Evolutionary conservation across 2,888 invertebrate species (phyloP), one percentile per base, ranked within the genome.

Genomic region (Antitype chi): DNA sequence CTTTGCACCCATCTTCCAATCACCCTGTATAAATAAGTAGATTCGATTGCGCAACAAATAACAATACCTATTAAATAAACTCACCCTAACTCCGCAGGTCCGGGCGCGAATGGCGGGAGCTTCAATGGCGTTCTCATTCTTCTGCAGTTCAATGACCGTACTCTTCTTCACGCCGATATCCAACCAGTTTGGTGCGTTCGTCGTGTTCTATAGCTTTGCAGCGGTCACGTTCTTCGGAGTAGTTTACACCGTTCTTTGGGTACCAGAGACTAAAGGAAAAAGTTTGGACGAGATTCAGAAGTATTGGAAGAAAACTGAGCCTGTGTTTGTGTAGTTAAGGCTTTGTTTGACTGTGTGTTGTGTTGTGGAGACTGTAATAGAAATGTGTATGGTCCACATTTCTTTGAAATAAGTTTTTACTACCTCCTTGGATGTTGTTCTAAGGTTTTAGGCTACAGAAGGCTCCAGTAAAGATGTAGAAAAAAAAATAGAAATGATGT

Each of bases 211-310:
- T 84, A 90, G 90, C 0, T 97, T 96, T 87, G 92, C 94, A 0
- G 90, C 90, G 0, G 93, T 95, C 2, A 94, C 95, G 0, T 64
- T 95, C 0, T 88, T 92, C 13, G 94, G 96, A 0, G 92, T 93
- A 0, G 8, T 96, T 0, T 96, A 96, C 84, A 94, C 95, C 1
- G 77, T 95, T 2, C 81, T 95, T 0, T 94, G 92, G 85, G 95
- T 97, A 2, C 97, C 97, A 0, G 97, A 97, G 89, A 97, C 97
- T 0, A 97, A 94, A 76, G 96, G 96, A 2, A 95, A 95, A 86
- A 93, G 91, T 52, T 89, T 97, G 60, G 91, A 94, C 43, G 89
- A 94, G 28, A 97, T 97, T 69, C 91, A 92, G 47, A 88, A 85
- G 64, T 92, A 90, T 82, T 95, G 95, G 95, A 91, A 91, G 70